Percentiles rank a stretch among this genome's conserved stretches.
These are phyloP conservation scores for Steinernema feltiae DNA, from an alignment of 1,140 invertebrate genomes.

Conservation along the genomic window DNA sequence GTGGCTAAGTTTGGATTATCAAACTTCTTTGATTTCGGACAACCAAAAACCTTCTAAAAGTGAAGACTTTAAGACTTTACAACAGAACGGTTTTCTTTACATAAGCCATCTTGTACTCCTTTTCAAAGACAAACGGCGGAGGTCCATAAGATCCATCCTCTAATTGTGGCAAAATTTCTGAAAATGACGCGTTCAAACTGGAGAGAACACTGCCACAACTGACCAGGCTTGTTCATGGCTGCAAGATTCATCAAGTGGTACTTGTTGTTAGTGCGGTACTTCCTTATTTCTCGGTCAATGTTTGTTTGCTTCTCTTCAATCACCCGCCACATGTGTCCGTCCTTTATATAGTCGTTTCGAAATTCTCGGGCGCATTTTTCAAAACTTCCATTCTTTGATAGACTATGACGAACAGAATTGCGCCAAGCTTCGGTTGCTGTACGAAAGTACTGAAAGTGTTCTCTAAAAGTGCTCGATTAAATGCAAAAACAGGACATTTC, in stretches of 20 bases:
- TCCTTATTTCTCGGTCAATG: background rate
- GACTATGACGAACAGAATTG: background rate
- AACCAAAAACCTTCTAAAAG: background rate
- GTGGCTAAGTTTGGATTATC: background rate
- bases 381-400: constrained; percentile 1
- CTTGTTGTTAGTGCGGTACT: background rate
- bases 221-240: background rate
- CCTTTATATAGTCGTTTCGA: background rate
- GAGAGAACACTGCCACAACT: too few species aligned
- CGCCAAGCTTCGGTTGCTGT: background rate
- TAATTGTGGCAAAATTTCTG: background rate
- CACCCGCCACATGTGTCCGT: background rate
- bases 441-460: constrained; percentile 2
- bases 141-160: background rate
- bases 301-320: background rate
- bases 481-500: too few species aligned
- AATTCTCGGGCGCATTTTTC: background rate
- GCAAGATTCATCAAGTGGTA: background rate
- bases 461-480: background rate
- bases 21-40: background rate
- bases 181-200: background rate
- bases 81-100: too few species aligned
- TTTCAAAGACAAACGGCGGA: background rate
- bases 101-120: background rate
- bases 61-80: background rate